Evolutionary conservation across 2,888 invertebrate genomes (phyloP).

Genomic region (Xanthia icteritia): DNA sequence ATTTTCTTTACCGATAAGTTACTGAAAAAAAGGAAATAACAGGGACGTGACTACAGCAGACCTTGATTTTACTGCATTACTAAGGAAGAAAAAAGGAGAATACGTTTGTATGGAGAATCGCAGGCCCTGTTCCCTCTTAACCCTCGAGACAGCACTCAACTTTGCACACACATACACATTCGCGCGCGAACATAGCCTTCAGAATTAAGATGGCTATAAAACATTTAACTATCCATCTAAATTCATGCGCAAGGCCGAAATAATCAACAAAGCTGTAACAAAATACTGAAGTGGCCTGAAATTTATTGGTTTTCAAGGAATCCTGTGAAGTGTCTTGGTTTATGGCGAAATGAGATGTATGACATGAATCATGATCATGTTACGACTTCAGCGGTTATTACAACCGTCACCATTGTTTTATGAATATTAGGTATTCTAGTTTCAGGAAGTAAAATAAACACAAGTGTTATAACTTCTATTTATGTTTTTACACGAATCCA

Average conservation of each 20-base stretch:
- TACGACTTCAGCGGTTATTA: constrained; percentile 50
- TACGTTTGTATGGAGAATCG: too few species aligned
- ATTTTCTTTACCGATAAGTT: too few species aligned
- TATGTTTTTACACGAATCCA: constrained; percentile 1
- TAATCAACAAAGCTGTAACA: constrained; percentile 56
- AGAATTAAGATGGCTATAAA: constrained; percentile 14
- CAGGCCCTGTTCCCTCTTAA: too few species aligned
- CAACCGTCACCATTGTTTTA: constrained; percentile 47
- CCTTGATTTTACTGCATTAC: too few species aligned
- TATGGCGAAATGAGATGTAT: constrained; percentile 37
- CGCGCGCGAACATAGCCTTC: neutral
- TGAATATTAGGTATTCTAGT: constrained; percentile 19
- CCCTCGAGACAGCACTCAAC: neutral
- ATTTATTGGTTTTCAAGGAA: constrained; percentile 60
- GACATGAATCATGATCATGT: constrained; percentile 54
- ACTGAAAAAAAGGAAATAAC: too few species aligned
- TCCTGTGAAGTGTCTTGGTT: constrained; percentile 58
- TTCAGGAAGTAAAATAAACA: constrained; percentile 41
- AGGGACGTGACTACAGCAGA: too few species aligned
- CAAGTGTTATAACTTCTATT: constrained; percentile 17
- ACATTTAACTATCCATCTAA: constrained; percentile 38
- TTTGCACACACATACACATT: neutral
- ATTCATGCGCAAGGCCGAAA: constrained; percentile 52
- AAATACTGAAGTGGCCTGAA: constrained; percentile 47
- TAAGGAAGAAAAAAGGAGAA: too few species aligned